Base-by-base conservation (phyloP, 2,113 vertebrate species). In the Taurulus bubalis region DNA sequence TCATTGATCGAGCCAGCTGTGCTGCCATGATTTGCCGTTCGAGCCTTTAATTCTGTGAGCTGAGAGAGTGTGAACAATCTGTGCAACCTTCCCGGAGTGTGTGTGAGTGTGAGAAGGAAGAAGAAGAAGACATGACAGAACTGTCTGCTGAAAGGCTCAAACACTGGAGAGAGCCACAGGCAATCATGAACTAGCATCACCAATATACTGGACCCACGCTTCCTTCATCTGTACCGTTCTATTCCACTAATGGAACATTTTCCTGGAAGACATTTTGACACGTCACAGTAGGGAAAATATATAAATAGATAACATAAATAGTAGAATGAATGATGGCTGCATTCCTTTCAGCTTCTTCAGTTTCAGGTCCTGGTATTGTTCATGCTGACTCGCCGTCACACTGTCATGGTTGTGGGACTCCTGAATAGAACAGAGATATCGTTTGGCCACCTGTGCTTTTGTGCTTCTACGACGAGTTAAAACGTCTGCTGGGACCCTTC, bases 21-120 rank as follows among this genome's bases (percentile, higher is more conserved):
- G 86, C 65, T 73, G 78, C 9, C n/a, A 86, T 69, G 68, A 88
- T 75, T 85, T 58, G 69, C 38, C 73, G 70, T 68, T 71, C 2
- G 1, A 70, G 74, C 49, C 73, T 85, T 79, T 82, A 70, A 62
- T 69, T 83, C 68, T 51, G 73, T 38, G 85, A 82, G 76, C 66
- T 0, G 63, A 77, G 77, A 45, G 69, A 51, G 73, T 83, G 83
- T 82, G 79, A 76, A 77, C 24, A 79, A 86, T 88, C 75, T 85
- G 76, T 24, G 75, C 79, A 68, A 30, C 75, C 69, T 66, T 2
- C 45, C 30, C 24, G 0, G 34, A 69, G 80, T 53, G 77, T 77
- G 49, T 4, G 0, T 71, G 74, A 64, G 49, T 28, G 75, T 64
- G 58, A 78, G 14, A 68, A 67, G 51, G 9, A 34, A 6, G 69